Conservation (phyloP, 1,140 invertebrate species). For the Cydia fagiglandana region DNA sequence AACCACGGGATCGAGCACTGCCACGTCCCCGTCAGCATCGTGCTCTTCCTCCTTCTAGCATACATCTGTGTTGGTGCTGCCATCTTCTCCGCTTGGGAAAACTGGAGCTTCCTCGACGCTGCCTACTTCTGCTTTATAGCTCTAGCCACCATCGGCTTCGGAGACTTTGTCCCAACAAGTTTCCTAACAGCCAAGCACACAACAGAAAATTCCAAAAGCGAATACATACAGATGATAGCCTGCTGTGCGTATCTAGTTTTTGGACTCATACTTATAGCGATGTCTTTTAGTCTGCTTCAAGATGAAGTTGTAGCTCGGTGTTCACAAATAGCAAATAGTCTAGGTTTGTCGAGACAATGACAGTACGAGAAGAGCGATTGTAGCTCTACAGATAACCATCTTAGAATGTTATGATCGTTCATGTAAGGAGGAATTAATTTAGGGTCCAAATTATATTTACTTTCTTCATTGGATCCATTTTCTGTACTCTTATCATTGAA, state of each 20-base stretch:
- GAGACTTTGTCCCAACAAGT: slow-evolving; percentile 86
- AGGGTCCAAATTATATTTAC: slow-evolving; percentile 44
- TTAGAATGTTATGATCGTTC: slow-evolving; percentile 79
- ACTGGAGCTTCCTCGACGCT: slow-evolving; percentile 90
- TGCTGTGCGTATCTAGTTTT: slow-evolving; percentile 93
- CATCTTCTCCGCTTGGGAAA: slow-evolving; percentile 85
- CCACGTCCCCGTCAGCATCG: slow-evolving; percentile 85
- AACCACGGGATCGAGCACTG: slow-evolving; percentile 71
- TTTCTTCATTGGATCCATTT: slow-evolving; percentile 42
- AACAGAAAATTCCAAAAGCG: slow-evolving; percentile 81
- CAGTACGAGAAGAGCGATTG: slow-evolving; percentile 78
- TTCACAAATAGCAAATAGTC: slow-evolving; percentile 82
- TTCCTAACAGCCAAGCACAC: slow-evolving; percentile 70
- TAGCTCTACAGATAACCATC: slow-evolving; percentile 72
- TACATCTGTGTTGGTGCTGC: slow-evolving; percentile 87
- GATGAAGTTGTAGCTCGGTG: slow-evolving; percentile 91
- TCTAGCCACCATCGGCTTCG: slow-evolving; percentile 92
- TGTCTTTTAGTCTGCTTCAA: slow-evolving; percentile 95
- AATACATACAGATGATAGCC: slow-evolving; percentile 87
- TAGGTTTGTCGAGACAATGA: slow-evolving; percentile 79
- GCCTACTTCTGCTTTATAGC: slow-evolving; percentile 94
- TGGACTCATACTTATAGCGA: slow-evolving; percentile 93
- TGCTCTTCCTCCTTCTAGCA: slow-evolving; percentile 83
- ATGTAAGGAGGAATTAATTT: slow-evolving; percentile 50
- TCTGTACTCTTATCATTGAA: slow-evolving; percentile 48